A percentile compares a stretch with the other conserved stretches of the same genome.
Conservation (phyloP, 30 jellyfish, hydroid and myxozoan genomes). For the Turritopsis rubra region DNA sequence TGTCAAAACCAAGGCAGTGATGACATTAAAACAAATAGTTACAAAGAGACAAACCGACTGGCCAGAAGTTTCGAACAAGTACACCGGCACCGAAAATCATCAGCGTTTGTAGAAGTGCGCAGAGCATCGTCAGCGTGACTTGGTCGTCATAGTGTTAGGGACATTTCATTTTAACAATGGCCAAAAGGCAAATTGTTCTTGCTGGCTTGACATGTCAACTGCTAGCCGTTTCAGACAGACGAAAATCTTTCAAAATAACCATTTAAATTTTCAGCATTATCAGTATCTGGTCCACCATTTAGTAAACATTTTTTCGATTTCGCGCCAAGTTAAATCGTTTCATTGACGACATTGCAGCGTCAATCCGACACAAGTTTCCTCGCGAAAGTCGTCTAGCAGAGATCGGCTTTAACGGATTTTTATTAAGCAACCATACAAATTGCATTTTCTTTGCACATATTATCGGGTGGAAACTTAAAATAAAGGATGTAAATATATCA, state of each 20-base stretch:
- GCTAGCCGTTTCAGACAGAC: background rate
- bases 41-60: background rate
- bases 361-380: too few species aligned
- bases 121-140: constrained; percentile 5
- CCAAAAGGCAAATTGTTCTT: background rate
- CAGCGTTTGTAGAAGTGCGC: background rate
- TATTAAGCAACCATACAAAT: too few species aligned
- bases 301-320: too few species aligned
- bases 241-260: background rate
- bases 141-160: background rate
- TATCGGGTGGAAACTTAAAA: too few species aligned
- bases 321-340: too few species aligned
- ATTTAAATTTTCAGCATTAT: too few species aligned
- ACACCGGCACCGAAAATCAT: background rate
- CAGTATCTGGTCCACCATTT: too few species aligned
- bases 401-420: too few species aligned
- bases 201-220: background rate
- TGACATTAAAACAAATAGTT: background rate
- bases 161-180: background rate
- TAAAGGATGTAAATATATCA: too few species aligned
- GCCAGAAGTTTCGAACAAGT: background rate
- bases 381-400: too few species aligned
- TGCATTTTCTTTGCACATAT: too few species aligned
- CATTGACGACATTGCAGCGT: too few species aligned
- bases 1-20: background rate